These are phyloP conservation scores for Idaea straminata DNA, from an alignment of 2,888 invertebrate species.

Conservation along the genomic window DNA sequence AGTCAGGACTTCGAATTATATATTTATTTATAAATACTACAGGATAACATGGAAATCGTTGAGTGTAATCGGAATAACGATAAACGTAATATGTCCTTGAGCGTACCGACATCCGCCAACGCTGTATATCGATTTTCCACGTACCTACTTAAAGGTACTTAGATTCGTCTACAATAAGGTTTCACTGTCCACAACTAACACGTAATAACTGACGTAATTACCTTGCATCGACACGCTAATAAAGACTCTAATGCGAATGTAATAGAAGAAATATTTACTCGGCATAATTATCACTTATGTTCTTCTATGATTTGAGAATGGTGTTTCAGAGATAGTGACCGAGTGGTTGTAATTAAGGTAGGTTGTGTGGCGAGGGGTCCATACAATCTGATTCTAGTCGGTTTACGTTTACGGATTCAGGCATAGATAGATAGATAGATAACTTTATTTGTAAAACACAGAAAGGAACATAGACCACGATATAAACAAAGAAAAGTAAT, in stretches of 20 bases:
- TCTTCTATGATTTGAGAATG: conserved; percentile 20
- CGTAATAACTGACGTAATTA: conserved; percentile 38
- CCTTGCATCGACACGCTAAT: conserved; percentile 31
- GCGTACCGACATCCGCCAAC: conserved; percentile 59
- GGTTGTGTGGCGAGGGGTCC: neutral
- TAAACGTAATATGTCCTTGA: conserved; percentile 60
- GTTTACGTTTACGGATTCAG: too few relatives aligned
- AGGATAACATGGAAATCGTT: conserved; percentile 6
- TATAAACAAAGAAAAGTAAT: too few relatives aligned
- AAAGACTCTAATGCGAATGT: conserved; percentile 26
- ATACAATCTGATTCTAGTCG: too few relatives aligned
- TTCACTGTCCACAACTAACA: conserved; percentile 55
- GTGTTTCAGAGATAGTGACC: conserved; percentile 41
- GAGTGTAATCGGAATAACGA: conserved; percentile 36
- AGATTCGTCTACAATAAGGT: conserved; percentile 69
- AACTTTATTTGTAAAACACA: too few relatives aligned
- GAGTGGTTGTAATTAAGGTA: conserved; percentile 53
- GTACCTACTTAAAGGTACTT: conserved; percentile 38
- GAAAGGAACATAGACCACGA: too few relatives aligned
- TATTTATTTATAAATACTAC: too few relatives aligned
- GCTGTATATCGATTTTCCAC: conserved; percentile 70
- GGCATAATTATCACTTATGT: conserved; percentile 21
- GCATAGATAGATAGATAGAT: too few relatives aligned
- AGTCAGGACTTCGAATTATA: neutral
- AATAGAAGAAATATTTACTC: conserved; percentile 28